Evolutionary conservation across 2,797 vertebrate species (phyloP), one percentile per base, ranked within the genome.

Genomic region (Betta splendens): DNA sequence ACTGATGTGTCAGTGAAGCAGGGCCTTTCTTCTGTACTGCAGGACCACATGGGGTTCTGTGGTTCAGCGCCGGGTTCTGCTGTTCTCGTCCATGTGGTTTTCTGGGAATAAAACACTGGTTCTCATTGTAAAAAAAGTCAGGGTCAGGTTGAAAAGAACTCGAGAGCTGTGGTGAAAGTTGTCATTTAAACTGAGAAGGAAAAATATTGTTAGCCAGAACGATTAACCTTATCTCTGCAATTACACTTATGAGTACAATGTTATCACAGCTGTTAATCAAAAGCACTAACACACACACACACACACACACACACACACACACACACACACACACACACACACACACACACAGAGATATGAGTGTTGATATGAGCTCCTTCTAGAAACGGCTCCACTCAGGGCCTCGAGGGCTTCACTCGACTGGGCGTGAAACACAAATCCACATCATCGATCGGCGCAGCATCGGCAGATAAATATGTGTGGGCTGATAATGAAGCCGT

Each of bases 341-440:
- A 44, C n/a, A 44, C 15, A 51, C 17, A 26, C 9, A 6, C 9
- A 35, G n/a, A n/a, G n/a, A n/a, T n/a, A n/a, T n/a, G n/a, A n/a
- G n/a, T n/a, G n/a, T n/a, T n/a, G n/a, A 39, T 31, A 38, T 51
- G 12, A 56, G 43, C 40, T 18, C 8, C 18, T 38, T 10, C 32
- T 13, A 32, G 20, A 55, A 39, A 58, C 37, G 1, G 1, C 31
- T 16, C 55, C 36, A 17, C 21, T 17, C 25, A 39, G 40, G 42
- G 23, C 71, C 57, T 65, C 20, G n/a, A 11, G 44, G 50, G 46
- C 64, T 68, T 70, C 65, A 79, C 72, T 54, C 44, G 52, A 87
- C 68, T 65, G 38, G 1, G 65, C 51, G 60, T 77, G 83, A 85
- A 87, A 84, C 65, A 79, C 70, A 71, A 87, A 85, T 86, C 86